phyloP scores from a whole-genome alignment of 2,113 vertebrate species.

The Sphyrna mokarran region DNA sequence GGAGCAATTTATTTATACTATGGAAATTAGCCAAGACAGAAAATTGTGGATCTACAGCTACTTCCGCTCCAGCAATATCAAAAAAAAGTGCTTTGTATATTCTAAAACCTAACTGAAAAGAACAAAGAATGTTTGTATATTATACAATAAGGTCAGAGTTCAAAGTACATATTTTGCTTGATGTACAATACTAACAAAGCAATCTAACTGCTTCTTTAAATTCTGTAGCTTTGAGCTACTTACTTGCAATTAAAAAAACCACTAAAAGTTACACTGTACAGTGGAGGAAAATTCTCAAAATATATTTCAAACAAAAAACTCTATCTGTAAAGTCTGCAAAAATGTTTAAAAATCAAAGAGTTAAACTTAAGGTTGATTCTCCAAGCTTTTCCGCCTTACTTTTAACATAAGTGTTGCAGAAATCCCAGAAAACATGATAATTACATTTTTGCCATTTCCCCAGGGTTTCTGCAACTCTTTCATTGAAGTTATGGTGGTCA shows the following conservation, averaged over 20 bases:
- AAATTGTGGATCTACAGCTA: neutral
- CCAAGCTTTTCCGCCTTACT: neutral
- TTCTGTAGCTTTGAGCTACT: neutral
- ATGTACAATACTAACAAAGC: neutral
- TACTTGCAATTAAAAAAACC: neutral
- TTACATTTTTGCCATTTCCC: neutral
- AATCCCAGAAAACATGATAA: neutral
- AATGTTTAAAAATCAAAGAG: neutral
- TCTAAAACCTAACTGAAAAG: neutral
- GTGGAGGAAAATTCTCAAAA: neutral
- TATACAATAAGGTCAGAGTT: neutral
- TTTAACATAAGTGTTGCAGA: neutral
- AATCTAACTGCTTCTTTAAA: constrained; percentile 28
- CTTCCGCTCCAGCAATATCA: neutral
- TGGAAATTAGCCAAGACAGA: neutral
- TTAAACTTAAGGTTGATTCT: neutral
- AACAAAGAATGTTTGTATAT: neutral
- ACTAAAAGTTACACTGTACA: neutral
- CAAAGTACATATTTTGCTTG: neutral
- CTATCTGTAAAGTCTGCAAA: neutral
- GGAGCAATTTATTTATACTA: neutral
- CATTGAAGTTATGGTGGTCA: neutral
- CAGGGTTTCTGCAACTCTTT: neutral
- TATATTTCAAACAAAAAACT: neutral
- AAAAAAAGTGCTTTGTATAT: constrained; percentile 15